phyloP scores from a whole-genome alignment of 2,888 invertebrate species.

The Hypomecis atomaria region DNA sequence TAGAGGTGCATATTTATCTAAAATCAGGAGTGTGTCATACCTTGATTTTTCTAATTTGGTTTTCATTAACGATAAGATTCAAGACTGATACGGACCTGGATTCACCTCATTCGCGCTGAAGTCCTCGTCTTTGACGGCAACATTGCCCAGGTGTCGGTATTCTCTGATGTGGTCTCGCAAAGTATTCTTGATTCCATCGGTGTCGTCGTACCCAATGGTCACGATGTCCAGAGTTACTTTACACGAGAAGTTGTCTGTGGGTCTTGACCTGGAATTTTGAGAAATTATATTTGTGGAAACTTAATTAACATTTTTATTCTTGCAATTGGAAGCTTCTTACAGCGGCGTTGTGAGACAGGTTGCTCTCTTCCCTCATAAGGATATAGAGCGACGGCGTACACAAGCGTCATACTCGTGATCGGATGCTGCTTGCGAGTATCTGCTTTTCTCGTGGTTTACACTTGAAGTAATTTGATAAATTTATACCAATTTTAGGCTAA shows the following conservation, averaged over 20 bases:
- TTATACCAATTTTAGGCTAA: too few species aligned
- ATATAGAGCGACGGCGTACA: too few species aligned
- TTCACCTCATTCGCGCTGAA: constrained; percentile 79
- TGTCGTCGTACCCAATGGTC: constrained; percentile 84
- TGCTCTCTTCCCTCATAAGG: too few species aligned
- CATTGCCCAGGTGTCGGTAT: constrained; percentile 80
- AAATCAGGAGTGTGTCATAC: too few species aligned
- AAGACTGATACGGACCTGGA: constrained; percentile 58
- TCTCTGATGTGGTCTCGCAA: constrained; percentile 85
- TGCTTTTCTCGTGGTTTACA: too few species aligned
- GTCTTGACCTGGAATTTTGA: constrained; percentile 73
- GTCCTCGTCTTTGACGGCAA: constrained; percentile 83
- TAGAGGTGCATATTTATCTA: too few species aligned
- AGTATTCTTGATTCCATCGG: constrained; percentile 75
- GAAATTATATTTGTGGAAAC: neutral
- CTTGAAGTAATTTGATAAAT: too few species aligned
- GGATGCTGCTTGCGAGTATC: too few species aligned
- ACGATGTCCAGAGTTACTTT: constrained; percentile 89
- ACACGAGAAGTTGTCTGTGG: constrained; percentile 85
- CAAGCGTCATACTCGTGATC: too few species aligned
- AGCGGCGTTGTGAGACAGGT: neutral
- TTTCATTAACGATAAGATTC: too few species aligned
- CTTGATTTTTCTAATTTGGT: neutral
- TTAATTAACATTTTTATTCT: constrained; percentile 42
- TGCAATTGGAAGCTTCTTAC: neutral